Evolutionary conservation across 2,888 invertebrate genomes (phyloP).

Genomic region (Leptarthrus brevirostris): DNA sequence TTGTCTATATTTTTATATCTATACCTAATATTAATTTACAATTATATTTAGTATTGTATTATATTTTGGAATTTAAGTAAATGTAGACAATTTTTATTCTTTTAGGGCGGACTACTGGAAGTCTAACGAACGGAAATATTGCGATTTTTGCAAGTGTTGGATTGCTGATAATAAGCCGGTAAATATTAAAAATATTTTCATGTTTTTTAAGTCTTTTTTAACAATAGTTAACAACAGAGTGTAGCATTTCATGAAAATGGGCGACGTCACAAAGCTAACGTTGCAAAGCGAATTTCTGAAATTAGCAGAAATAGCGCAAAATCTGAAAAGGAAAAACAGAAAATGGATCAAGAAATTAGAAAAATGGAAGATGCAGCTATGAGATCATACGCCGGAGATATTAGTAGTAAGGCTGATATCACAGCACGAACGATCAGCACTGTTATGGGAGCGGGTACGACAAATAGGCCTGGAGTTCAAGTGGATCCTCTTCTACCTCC

Average conservation of each 20-base stretch:
- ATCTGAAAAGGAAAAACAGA: constrained; percentile 80
- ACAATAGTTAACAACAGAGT: no score
- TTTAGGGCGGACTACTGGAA: constrained; percentile 96
- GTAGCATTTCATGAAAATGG: constrained; percentile 95
- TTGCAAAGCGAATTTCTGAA: constrained; percentile 84
- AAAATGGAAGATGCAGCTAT: constrained; percentile 93
- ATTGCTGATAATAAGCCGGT: constrained; percentile 96
- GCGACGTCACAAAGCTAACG: constrained; percentile 91
- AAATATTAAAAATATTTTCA: constrained; percentile 57
- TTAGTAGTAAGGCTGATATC: constrained; percentile 68
- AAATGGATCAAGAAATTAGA: constrained; percentile 81
- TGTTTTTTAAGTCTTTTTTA: constrained; percentile 57
- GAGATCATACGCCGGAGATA: constrained; percentile 87
- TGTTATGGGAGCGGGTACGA: constrained; percentile 56
- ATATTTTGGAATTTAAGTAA: no score
- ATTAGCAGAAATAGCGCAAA: constrained; percentile 87
- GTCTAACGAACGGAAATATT: constrained; percentile 93
- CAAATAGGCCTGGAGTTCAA: constrained; percentile 56
- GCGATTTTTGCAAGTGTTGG: constrained; percentile 99
- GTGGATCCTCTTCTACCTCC: constrained; percentile 64
- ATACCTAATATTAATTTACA: no score
- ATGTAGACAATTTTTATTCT: constrained; percentile 8
- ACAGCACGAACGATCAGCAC: constrained; percentile 63
- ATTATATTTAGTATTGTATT: no score
- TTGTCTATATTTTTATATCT: no score